These are phyloP conservation scores for Arrhopalites spinosus DNA, from an alignment of 2,888 invertebrate genomes.

Conservation along the genomic window DNA sequence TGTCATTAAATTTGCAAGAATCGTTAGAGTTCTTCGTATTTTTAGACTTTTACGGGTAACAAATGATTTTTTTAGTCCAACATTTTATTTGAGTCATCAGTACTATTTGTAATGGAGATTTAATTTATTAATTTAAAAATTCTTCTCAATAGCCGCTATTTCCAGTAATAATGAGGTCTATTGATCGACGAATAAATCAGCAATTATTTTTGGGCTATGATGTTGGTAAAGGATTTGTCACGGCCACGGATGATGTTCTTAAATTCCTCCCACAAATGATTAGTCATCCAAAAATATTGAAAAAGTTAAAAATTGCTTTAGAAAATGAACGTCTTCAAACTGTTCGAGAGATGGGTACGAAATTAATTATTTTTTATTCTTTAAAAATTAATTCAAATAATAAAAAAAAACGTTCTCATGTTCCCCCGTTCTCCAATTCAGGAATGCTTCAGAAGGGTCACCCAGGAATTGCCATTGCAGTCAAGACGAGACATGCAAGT, in stretches of 20 bases:
- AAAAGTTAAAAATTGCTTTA: constrained; percentile 56
- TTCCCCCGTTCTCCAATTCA: not conserved
- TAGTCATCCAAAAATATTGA: constrained; percentile 59
- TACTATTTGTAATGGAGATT: too few relatives aligned
- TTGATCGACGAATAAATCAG: constrained; percentile 65
- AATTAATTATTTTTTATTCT: not conserved
- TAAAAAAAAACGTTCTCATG: not conserved
- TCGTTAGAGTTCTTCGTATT: constrained; percentile 62
- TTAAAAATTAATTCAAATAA: not conserved
- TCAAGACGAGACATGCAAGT: constrained; percentile 69
- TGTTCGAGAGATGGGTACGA: constrained; percentile 62
- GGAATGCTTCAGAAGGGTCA: constrained; percentile 64
- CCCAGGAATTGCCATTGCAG: constrained; percentile 69
- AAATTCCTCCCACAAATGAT: constrained; percentile 64
- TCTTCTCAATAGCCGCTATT: constrained; percentile 59
- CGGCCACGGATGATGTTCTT: constrained; percentile 67
- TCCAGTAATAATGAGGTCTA: constrained; percentile 64
- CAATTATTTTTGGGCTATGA: constrained; percentile 68
- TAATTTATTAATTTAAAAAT: too few relatives aligned
- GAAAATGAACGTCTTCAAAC: constrained; percentile 60
- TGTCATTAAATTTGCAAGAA: constrained; percentile 61
- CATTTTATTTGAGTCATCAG: too few relatives aligned
- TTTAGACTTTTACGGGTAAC: constrained; percentile 60
- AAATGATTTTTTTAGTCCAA: not conserved
- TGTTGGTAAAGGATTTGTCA: constrained; percentile 69